These are phyloP conservation scores for Microctonus aethiopoides DNA, from an alignment of 2,888 invertebrate genomes.

Conservation along the genomic window DNA sequence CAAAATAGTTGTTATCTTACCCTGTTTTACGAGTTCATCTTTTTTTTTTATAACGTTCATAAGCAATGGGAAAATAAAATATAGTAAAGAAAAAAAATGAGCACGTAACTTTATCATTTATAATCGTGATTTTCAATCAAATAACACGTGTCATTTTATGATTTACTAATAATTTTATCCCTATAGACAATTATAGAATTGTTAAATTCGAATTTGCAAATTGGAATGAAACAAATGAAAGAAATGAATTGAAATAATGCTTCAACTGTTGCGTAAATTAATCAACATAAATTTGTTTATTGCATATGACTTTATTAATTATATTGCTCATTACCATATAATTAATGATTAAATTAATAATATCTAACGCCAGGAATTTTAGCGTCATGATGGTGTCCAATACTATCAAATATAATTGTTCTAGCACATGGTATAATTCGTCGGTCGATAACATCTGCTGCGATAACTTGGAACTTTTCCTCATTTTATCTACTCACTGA, in stretches of 20 bases:
- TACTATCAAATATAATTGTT: no score
- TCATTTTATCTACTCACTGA: no score
- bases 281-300: no score
- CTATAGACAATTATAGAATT: background rate
- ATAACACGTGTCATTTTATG: background rate
- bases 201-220: background rate
- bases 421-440: background rate
- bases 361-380: background rate
- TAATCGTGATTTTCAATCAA: background rate
- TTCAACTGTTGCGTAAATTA: no score
- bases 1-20: constrained; percentile 40
- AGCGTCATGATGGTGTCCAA: background rate
- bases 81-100: background rate
- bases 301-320: no score
- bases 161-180: no score
- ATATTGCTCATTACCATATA: no score
- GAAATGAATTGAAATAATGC: no score
- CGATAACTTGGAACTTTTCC: background rate
- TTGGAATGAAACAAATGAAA: no score
- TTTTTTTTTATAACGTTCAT: background rate
- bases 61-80: background rate
- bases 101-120: background rate
- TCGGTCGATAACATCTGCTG: constrained; percentile 14
- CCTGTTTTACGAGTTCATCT: constrained; percentile 11
- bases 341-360: no score